Evolutionary conservation across 1,140 invertebrate species (phyloP), one percentile per base, ranked within the genome.

Genomic region (Dendroctonus ponderosae): DNA sequence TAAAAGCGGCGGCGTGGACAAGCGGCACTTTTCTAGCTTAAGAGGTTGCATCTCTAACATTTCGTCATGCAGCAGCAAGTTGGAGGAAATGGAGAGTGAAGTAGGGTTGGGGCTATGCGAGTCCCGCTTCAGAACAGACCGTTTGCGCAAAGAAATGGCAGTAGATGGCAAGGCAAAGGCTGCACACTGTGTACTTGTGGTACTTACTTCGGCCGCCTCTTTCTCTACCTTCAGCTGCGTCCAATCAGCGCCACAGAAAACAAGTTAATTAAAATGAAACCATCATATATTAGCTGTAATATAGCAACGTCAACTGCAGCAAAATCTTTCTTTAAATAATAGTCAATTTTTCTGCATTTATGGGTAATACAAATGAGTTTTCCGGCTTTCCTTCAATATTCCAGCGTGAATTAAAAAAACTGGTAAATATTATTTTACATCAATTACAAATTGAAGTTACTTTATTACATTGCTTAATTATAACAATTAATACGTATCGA

Each of bases 191-290:
- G 51, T 53, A 42, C 11, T 62, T 42, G 48, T 50, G 59, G 50
- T 84, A 84, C 83, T 84, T 84, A 84, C 83, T 81, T 83, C 81
- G 71, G 78, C 72, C 38, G 78, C 37, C 50, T 76, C 63, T 73
- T 80, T 82, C 72, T 81, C 79, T 72, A 81, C 80, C 69, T 76
- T 82, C 76, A 82, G 78, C 82, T 83, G 80, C 80, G 70, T 74
- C 74, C 72, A 50, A 44, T 56, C 60, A 51, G 66, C 54, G 53
- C 49, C 68, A 67, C 62, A 70, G 54, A 68, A 71, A 72, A 72
- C 43, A 70, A 71, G 7, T 41, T 59, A 68, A 58, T 69, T 70
- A 70, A 26, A 26, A 26, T 26, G 26, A 26, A 26, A 26, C 26
- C 26, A 26, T 26, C 26, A 26, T 26, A 26, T 26, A 26, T 26